Evolutionary conservation across 2,113 vertebrate genomes (phyloP).

Genomic region (Condylura cristata): DNA sequence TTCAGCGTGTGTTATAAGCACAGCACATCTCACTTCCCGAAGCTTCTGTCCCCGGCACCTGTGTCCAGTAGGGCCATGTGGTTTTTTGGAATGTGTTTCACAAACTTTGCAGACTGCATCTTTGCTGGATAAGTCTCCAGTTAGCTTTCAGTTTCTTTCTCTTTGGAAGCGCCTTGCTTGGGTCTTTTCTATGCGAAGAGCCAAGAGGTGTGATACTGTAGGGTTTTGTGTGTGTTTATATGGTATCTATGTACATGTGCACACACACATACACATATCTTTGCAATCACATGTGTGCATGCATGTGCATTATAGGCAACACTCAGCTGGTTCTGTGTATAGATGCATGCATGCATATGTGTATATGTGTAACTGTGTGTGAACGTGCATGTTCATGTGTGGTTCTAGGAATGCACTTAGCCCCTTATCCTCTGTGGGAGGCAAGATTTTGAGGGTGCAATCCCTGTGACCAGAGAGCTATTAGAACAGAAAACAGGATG

Average conservation of each 20-base stretch:
- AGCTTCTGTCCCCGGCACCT: neutral
- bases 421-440: neutral
- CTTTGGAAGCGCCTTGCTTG: neutral
- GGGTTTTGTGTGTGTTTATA: neutral
- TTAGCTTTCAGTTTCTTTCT: neutral
- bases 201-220: neutral
- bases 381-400: too few species aligned
- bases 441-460: neutral
- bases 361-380: too few species aligned
- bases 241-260: too few species aligned
- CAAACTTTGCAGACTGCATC: neutral
- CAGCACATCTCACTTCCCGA: too few species aligned
- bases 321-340: too few species aligned
- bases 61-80: neutral
- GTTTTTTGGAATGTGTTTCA: neutral
- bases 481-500: neutral
- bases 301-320: too few species aligned
- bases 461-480: neutral
- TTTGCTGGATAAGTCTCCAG: neutral
- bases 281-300: too few species aligned
- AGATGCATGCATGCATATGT: too few species aligned
- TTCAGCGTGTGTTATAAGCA: rapidly evolving
- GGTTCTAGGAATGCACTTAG: neutral
- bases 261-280: too few species aligned
- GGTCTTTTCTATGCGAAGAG: neutral